These are phyloP conservation scores for Decapterus maruadsi DNA, from an alignment of 2,797 vertebrate species.

Conservation along the genomic window DNA sequence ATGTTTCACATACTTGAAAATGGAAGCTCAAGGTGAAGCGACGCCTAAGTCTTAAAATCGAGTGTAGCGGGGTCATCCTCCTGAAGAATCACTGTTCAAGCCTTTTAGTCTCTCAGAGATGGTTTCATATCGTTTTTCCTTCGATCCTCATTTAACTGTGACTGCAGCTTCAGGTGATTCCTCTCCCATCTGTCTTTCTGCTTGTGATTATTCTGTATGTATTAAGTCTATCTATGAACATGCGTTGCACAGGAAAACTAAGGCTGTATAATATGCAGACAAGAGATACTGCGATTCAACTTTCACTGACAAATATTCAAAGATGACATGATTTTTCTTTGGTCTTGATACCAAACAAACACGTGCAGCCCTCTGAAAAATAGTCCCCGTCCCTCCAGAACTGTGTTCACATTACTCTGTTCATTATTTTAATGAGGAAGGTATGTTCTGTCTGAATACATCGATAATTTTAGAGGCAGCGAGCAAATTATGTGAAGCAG, in stretches of 20 bases:
- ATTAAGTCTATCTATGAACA: no score
- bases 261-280: no score
- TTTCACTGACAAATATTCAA: no score
- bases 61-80: not conserved
- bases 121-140: not conserved
- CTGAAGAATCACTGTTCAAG: not conserved
- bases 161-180: not conserved
- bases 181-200: not conserved
- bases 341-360: no score
- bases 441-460: not conserved
- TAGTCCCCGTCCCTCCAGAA: not conserved
- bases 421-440: not conserved
- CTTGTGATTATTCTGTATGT: not conserved
- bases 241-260: not conserved
- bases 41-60: not conserved
- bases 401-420: not conserved
- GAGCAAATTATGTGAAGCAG: not conserved
- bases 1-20: not conserved
- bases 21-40: not conserved
- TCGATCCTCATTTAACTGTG: not conserved
- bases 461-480: not conserved
- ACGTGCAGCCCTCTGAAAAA: not conserved
- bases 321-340: no score
- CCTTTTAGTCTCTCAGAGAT: not conserved
- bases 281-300: no score